These are phyloP conservation scores for Agrilus cyanescens DNA, from an alignment of 2,888 invertebrate genomes.

Conservation along the genomic window DNA sequence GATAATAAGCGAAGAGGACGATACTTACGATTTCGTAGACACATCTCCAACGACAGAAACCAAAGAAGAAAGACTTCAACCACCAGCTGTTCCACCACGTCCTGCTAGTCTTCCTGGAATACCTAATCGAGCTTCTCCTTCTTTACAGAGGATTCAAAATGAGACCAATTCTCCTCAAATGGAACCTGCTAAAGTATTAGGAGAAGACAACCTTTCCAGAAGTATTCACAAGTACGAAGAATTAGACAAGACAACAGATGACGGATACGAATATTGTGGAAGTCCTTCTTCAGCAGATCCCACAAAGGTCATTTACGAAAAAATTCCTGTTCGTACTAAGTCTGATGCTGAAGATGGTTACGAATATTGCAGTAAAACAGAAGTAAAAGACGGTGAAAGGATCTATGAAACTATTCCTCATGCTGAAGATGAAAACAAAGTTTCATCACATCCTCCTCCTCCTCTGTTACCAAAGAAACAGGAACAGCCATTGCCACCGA, in stretches of 20 bases:
- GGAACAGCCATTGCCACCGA: conserved; percentile 40
- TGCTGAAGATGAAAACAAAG: not conserved
- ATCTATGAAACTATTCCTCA: conserved; percentile 42
- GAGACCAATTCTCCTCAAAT: too few relatives aligned
- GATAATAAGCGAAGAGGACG: too few relatives aligned
- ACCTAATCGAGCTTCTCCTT: too few relatives aligned
- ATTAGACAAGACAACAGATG: conserved; percentile 31
- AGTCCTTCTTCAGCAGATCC: conserved; percentile 33
- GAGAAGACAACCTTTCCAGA: not conserved
- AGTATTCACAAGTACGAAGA: conserved; percentile 12
- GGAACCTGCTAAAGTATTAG: too few relatives aligned
- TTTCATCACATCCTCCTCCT: conserved; percentile 16
- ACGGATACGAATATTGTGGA: conserved; percentile 43
- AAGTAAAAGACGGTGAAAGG: conserved; percentile 37
- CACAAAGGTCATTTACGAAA: conserved; percentile 31
- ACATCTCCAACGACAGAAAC: too few relatives aligned
- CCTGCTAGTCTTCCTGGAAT: too few relatives aligned
- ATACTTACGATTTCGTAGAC: too few relatives aligned
- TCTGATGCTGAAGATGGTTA: conserved; percentile 40
- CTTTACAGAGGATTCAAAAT: too few relatives aligned
- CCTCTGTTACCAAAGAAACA: conserved; percentile 28
- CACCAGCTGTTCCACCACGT: too few relatives aligned
- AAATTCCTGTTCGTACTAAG: too few relatives aligned
- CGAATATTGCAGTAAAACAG: conserved; percentile 33
- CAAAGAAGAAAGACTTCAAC: too few relatives aligned